These are phyloP conservation scores for Grallaria varia DNA, from an alignment of 2,113 vertebrate species.

Conservation along the genomic window DNA sequence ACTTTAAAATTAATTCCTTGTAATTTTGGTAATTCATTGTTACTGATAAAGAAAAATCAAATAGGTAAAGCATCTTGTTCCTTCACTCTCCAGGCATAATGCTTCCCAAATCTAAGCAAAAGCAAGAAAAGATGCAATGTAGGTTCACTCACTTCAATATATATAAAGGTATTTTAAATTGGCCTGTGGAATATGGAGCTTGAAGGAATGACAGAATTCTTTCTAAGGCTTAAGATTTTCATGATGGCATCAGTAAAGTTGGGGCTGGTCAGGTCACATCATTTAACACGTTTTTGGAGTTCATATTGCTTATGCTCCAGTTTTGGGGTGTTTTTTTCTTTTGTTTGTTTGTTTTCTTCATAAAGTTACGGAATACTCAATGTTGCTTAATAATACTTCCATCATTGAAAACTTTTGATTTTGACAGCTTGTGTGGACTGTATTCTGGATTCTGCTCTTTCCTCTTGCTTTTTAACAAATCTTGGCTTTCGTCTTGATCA, in stretches of 20 bases:
- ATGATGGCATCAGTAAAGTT: not conserved
- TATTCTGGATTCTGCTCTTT: not conserved
- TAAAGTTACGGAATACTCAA: not conserved
- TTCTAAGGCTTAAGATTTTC: not conserved
- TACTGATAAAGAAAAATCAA: not conserved
- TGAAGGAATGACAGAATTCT: not conserved
- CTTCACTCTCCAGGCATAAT: not conserved
- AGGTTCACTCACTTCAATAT: not conserved
- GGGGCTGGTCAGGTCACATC: not conserved
- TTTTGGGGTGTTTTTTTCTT: accelerated
- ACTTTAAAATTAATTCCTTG: not conserved
- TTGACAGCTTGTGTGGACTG: not conserved
- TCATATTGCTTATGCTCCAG: not conserved
- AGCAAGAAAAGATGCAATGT: not conserved
- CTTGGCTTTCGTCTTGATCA: not conserved
- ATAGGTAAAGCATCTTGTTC: not conserved
- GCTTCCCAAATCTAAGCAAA: not conserved
- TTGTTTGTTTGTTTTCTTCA: not conserved
- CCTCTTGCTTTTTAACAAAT: not conserved
- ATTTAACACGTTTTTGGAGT: not conserved
- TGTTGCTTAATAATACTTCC: not conserved
- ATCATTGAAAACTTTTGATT: accelerated
- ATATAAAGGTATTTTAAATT: not conserved
- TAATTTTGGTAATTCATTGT: not conserved
- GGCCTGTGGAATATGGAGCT: not conserved